phyloP scores from a whole-genome alignment of 2,888 invertebrate genomes.

The Oscheius sp. region DNA sequence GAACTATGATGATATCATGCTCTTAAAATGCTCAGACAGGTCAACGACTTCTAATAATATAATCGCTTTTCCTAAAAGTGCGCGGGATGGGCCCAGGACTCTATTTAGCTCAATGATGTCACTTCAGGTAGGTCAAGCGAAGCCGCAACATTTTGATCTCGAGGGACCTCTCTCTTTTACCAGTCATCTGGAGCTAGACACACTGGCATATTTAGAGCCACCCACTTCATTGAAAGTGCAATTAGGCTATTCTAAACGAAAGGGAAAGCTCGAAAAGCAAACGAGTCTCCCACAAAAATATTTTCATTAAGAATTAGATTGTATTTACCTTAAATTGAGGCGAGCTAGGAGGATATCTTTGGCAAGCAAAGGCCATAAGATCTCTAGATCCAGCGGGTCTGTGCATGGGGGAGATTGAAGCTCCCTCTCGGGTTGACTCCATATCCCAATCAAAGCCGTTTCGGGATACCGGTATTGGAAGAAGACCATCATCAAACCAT shows the following conservation, averaged over 20 bases:
- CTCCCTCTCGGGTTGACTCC: conserved; percentile 21
- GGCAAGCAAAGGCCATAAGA: conserved; percentile 55
- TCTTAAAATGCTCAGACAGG: too few relatives aligned
- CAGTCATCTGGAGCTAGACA: too few relatives aligned
- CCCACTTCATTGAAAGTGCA: conserved; percentile 11
- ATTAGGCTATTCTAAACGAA: conserved; percentile 1
- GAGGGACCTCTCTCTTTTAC: neutral
- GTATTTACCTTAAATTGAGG: conserved; percentile 46
- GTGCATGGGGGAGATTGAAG: conserved; percentile 14
- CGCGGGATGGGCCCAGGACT: neutral
- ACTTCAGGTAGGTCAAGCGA: neutral
- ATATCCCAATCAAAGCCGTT: conserved; percentile 31
- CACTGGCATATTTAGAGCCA: conserved; percentile 5
- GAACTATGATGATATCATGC: too few relatives aligned
- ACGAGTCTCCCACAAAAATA: too few relatives aligned
- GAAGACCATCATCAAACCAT: conserved; percentile 55
- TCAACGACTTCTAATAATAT: too few relatives aligned
- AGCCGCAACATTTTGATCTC: neutral
- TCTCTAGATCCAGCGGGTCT: conserved; percentile 44
- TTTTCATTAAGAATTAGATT: too few relatives aligned
- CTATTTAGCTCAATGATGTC: conserved; percentile 12
- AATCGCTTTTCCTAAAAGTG: too few relatives aligned
- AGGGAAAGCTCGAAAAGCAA: too few relatives aligned
- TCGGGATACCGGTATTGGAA: neutral
- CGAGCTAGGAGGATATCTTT: conserved; percentile 50